Percentiles rank a stretch among this genome's conserved stretches.
Conservation (phyloP, 2,113 vertebrate species). For the Illadopsis cleaveri region DNA sequence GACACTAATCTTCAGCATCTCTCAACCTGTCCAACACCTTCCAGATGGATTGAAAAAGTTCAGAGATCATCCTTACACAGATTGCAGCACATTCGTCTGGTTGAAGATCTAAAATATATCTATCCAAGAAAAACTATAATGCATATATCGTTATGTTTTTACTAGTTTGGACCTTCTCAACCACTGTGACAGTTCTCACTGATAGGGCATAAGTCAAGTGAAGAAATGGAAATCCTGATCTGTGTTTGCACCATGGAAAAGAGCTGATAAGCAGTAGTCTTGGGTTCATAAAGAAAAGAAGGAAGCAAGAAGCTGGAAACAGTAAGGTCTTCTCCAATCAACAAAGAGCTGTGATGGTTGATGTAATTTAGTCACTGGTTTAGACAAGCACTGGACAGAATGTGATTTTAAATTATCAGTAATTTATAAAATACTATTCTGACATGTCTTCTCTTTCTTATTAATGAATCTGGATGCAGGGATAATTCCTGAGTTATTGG, state of each 20-base stretch:
- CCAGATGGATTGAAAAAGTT: neutral
- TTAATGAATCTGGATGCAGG: neutral
- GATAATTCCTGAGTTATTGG: neutral
- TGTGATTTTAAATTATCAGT: neutral
- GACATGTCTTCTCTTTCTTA: neutral
- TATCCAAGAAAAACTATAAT: neutral
- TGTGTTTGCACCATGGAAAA: neutral
- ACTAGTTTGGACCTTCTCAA: neutral
- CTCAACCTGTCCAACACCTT: neutral
- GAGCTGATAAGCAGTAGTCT: neutral
- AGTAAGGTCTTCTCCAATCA: neutral
- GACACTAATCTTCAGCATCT: neutral
- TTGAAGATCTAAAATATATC: neutral
- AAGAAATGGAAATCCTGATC: neutral
- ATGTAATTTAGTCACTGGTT: neutral
- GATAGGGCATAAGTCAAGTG: neutral
- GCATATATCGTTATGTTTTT: neutral
- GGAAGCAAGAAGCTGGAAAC: neutral
- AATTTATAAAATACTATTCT: neutral
- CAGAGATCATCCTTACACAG: neutral
- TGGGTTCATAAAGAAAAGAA: neutral
- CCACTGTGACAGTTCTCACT: neutral
- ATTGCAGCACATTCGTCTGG: neutral
- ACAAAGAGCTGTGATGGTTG: neutral
- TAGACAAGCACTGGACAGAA: neutral